phyloP scores from a whole-genome alignment of 2,113 vertebrate species.

The Vidua chalybeata region DNA sequence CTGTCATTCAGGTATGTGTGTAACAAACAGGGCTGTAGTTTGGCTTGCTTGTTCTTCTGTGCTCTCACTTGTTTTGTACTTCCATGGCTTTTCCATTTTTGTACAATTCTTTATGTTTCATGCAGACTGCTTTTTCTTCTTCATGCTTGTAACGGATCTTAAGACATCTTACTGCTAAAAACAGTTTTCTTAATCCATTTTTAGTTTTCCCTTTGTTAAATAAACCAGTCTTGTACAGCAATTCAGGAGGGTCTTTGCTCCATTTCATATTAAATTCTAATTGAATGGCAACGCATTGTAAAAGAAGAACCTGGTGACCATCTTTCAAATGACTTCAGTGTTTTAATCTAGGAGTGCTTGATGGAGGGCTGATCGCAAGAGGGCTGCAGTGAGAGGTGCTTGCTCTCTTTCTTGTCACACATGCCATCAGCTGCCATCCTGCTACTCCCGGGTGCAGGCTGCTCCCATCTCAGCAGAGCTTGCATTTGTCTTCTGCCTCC shows the following conservation, averaged over 20 bases:
- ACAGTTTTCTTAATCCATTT: background rate
- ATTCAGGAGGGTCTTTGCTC: background rate
- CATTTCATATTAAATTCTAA: background rate
- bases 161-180: background rate
- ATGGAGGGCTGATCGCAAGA: background rate
- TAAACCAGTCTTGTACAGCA: background rate
- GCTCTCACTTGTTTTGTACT: background rate
- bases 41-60: background rate
- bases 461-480: fast-evolving
- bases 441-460: fast-evolving
- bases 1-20: background rate
- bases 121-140: background rate
- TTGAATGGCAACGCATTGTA: fast-evolving
- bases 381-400: background rate
- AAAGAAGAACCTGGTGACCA: background rate
- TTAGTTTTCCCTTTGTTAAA: background rate
- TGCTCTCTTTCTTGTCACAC: background rate
- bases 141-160: background rate
- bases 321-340: background rate
- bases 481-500: background rate
- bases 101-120: background rate
- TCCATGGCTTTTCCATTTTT: background rate
- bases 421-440: fast-evolving
- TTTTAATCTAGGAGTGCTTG: background rate
- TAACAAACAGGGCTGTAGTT: background rate